Evolutionary conservation across 2,888 invertebrate species (phyloP), one percentile per base, ranked within the genome.

Genomic region (Notocelia uddmanniana): DNA sequence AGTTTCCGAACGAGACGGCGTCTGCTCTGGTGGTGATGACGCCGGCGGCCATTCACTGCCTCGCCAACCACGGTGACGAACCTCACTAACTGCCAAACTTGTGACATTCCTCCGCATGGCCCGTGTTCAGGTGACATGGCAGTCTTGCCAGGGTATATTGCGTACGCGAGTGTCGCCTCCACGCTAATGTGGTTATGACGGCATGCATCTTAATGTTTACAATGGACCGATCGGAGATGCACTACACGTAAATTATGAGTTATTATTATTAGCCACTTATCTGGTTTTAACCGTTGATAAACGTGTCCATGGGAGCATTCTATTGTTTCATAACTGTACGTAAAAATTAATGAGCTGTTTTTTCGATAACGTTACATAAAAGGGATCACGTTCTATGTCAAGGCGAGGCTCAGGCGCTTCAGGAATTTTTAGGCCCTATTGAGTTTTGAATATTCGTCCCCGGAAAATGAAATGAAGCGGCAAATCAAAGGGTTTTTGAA

Each of bases 401-500:
- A 68, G 72, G 72, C 72, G 54, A 71, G 59, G 71, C 50, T 59
- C 50, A 23, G 58, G 60, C 64, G 70, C 66, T 68, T 72, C 60
- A 55, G 62, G 68, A 72, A 85, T 89, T 88, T 91, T 89, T 81
- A 90, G 84, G 88, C 87, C 84, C 83, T 88, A 86, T 87, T 91
- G 87, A 85, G 86, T 87, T 86, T 84, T 79, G 81, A 82, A 80
- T 85, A 87, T 89, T 85, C 88, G 89, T 89, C 88, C 88, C 89
- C 84, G 81, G 82, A 84, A 89, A 90, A 90, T 85, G 89, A 88
- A 89, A 78, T 89, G 87, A 85, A 89, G 89, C 90, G 92, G 93
- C 90, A 92, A 89, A 88, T 90, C 93, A 93, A 93, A 93, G 92
- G 91, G 82, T 85, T 88, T 90, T 89, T 87, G 82, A 83, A 86